Evolutionary conservation across 1,140 invertebrate species (phyloP).

Genomic region (Brachionus rotundiformis): DNA sequence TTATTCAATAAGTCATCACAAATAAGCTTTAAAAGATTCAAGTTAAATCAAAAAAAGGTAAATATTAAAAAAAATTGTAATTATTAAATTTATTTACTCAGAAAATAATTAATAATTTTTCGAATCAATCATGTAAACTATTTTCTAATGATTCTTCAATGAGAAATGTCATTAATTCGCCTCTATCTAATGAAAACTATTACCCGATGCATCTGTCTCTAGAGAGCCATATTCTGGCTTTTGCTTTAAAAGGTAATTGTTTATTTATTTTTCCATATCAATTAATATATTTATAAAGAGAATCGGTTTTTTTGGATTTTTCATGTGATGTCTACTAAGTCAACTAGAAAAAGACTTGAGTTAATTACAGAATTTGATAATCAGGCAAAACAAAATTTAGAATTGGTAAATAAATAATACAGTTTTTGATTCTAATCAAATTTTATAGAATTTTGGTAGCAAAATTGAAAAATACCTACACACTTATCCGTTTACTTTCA

Average conservation of each 20-base stretch:
- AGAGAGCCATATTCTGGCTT: constrained; percentile 15
- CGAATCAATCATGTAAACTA: background rate
- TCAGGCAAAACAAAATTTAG: background rate
- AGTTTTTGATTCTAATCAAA: background rate
- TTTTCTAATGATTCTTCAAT: background rate
- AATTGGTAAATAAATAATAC: background rate
- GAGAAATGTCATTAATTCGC: background rate
- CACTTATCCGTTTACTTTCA: background rate
- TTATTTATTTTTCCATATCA: background rate
- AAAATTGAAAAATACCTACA: background rate
- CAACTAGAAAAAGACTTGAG: background rate
- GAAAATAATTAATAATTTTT: background rate
- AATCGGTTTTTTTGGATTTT: constrained; percentile 17
- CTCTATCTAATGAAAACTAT: constrained; percentile 18
- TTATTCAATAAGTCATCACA: background rate
- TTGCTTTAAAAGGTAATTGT: background rate
- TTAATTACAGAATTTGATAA: background rate
- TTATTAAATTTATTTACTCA: background rate
- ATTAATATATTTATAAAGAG: background rate
- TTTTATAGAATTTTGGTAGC: background rate
- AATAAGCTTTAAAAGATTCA: background rate
- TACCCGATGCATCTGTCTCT: background rate
- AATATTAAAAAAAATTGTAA: background rate
- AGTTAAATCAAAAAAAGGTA: background rate
- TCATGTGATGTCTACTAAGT: constrained; percentile 11